Base-by-base conservation (phyloP, 2,888 invertebrate species). In the Cosmopolites sordidus region DNA sequence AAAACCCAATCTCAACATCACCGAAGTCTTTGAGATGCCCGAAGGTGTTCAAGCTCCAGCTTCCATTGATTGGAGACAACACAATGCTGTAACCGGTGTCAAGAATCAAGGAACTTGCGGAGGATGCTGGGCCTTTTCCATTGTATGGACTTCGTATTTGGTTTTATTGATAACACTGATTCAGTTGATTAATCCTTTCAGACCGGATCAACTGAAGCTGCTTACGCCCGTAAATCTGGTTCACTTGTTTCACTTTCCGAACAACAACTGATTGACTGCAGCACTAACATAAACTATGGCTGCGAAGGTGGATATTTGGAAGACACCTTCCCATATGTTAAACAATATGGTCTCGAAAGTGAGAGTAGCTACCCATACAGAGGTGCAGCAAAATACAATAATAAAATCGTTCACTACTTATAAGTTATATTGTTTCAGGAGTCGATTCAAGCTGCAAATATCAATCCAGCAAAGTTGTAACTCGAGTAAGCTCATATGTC, bases 181-280 rank as follows among this genome's bases (percentile, higher is more conserved):
- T 6, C 5, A 27, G 9, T 27, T 27, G 6, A 27, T 6, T 27
- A 27, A 27, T 6, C n/a, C 5, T 27, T 27, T 27, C 27, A 61
- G 61, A 56, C 55, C 29, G 63, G 61, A 2, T 50, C 60, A 6
- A 43, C 58, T 12, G 63, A 63, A 53, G 57, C 56, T 37, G 55
- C 58, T 16, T 48, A 60, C 39, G 52, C 42, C 40, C 33, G 54
- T 3, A 58, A 51, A 43, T 44, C 46, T 12, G 56, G 57, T 18
- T 42, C 53, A 38, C 41, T 63, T 11, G 45, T 57, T 4, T 49
- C 57, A 12, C 43, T 63, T 15, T 60, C 60, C 30, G 61, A 62
- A 48, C 62, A 62, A 57, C 55, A 60, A 41, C 43, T 63, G 41
- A 41, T 62, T 15, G 63, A 63, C 43, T 63, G 63, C 48, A 27